A percentile compares a stretch with the other conserved stretches of the same genome.
phyloP scores from a whole-genome alignment of 35 echinoderm and acorn worm genomes.

The Diadema setosum region DNA sequence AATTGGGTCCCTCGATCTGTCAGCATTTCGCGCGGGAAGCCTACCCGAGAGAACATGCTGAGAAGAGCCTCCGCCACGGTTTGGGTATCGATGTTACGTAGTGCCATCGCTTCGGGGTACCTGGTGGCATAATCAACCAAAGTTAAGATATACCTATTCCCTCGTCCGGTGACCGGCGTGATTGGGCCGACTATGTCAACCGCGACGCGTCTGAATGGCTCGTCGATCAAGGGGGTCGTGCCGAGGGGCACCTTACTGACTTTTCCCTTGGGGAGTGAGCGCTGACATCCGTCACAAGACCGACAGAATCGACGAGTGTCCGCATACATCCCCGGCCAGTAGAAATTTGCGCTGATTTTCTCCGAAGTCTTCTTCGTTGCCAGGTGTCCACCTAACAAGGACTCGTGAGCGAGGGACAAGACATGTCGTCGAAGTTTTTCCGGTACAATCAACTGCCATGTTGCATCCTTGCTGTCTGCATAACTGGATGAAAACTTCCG shows the following conservation, averaged over 20 bases:
- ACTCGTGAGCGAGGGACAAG: slow-evolving; percentile 50
- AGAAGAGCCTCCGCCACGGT: too few relatives aligned
- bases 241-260: slow-evolving; percentile 25
- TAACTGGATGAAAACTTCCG: neutral
- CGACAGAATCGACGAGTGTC: slow-evolving; percentile 37
- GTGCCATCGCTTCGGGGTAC: too few relatives aligned
- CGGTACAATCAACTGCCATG: slow-evolving; percentile 31
- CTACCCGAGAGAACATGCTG: too few relatives aligned
- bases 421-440: neutral
- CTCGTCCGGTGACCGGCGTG: neutral
- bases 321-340: slow-evolving; percentile 40
- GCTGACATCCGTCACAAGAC: slow-evolving; percentile 49
- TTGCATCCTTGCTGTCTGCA: neutral
- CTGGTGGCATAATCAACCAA: too few relatives aligned
- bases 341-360: slow-evolving; percentile 29
- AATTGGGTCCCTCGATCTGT: too few relatives aligned
- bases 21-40: too few relatives aligned
- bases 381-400: slow-evolving; percentile 39
- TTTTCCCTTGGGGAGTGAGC: slow-evolving; percentile 9
- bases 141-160: too few relatives aligned
- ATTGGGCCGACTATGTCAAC: slow-evolving; percentile 47
- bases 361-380: slow-evolving; percentile 35
- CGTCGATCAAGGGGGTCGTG: slow-evolving; percentile 49
- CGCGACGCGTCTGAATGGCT: neutral
- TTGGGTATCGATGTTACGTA: too few relatives aligned